These are phyloP conservation scores for Pinctada fucata DNA, from an alignment of 2,888 invertebrate species.

Conservation along the genomic window DNA sequence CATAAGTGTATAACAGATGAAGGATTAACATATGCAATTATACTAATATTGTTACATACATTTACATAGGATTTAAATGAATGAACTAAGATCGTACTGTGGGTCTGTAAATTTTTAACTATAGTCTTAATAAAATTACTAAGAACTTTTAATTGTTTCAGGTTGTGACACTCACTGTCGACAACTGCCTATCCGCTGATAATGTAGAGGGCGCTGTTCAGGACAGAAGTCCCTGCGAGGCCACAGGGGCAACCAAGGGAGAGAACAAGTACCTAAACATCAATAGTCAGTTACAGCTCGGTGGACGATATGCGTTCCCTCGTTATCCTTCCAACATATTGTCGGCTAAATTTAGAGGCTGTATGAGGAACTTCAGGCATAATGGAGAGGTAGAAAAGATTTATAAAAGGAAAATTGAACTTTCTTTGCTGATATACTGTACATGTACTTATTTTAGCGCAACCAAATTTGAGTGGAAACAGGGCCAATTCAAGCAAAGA, in stretches of 20 bases:
- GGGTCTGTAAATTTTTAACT: neutral
- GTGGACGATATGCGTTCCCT: constrained; percentile 80
- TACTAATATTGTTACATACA: no score
- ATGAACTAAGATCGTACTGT: neutral
- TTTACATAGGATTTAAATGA: no score
- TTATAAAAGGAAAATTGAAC: no score
- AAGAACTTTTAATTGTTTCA: constrained; percentile 30
- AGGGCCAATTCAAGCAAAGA: no score
- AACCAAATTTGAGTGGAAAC: no score
- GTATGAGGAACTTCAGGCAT: constrained; percentile 95
- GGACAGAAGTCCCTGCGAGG: constrained; percentile 94
- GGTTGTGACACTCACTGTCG: constrained; percentile 80
- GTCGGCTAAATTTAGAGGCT: constrained; percentile 92
- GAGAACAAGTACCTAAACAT: constrained; percentile 97
- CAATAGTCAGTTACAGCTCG: constrained; percentile 95
- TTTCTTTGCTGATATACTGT: no score
- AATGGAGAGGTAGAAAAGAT: constrained; percentile 83
- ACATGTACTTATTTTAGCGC: no score
- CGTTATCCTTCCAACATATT: constrained; percentile 52
- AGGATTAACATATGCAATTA: no score
- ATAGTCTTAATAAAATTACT: neutral
- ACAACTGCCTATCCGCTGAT: constrained; percentile 91
- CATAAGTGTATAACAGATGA: no score
- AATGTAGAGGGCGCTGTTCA: constrained; percentile 86
- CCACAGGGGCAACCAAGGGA: constrained; percentile 91